phyloP scores from a whole-genome alignment of 2,888 invertebrate species.

The Eledone cirrhosa region DNA sequence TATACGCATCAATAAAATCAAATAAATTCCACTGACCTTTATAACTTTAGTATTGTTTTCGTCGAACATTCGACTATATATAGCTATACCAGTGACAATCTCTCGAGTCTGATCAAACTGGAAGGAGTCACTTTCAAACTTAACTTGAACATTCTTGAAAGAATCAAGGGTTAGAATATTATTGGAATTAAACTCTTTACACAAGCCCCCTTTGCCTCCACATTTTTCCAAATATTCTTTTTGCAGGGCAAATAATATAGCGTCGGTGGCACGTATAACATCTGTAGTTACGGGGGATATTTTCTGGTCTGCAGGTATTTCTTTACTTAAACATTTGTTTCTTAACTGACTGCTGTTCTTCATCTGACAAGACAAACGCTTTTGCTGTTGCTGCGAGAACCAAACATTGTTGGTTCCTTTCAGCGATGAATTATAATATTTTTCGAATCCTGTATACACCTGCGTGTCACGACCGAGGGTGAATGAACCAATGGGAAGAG shows the following conservation, averaged over 20 bases:
- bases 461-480: background rate
- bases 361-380: conserved; percentile 30
- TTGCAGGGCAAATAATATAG: conserved; percentile 45
- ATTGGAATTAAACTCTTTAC: conserved; percentile 39
- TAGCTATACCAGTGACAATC: conserved; percentile 22
- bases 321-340: background rate
- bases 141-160: conserved; percentile 37
- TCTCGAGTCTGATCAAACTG: conserved; percentile 31
- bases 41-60: background rate
- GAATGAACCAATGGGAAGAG: background rate
- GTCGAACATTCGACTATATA: conserved; percentile 3
- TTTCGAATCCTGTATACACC: conserved; percentile 1
- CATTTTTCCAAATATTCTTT: conserved; percentile 39
- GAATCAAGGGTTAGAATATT: conserved; percentile 31
- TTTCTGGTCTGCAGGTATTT: background rate
- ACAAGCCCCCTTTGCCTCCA: conserved; percentile 38
- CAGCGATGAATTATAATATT: conserved; percentile 1
- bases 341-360: background rate
- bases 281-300: conserved; percentile 32
- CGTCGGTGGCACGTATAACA: conserved; percentile 46
- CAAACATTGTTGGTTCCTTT: conserved; percentile 16
- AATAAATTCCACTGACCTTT: background rate
- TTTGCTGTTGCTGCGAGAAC: conserved; percentile 34
- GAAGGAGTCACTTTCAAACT: conserved; percentile 36
- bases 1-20: too few relatives aligned